Percentiles rank a stretch among this genome's conserved stretches.
Conservation (phyloP, 2,797 vertebrate species). For the Rachycentron canadum region DNA sequence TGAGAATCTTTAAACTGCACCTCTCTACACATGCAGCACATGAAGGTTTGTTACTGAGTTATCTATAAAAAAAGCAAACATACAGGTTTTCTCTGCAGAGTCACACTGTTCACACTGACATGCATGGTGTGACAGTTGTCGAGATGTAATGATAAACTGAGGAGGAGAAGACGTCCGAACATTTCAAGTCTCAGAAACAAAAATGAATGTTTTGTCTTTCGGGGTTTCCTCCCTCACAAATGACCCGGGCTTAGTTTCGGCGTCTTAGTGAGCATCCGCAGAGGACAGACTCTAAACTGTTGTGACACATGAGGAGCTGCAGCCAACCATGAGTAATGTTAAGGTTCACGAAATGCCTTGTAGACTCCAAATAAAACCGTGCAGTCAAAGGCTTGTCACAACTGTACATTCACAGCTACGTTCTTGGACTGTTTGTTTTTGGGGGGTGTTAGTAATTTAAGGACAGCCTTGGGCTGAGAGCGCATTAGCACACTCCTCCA, state of each 20-base stretch:
- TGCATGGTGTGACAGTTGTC: constrained; percentile 18
- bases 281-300: constrained; percentile 72
- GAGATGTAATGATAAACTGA: constrained; percentile 35
- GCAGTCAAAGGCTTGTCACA: constrained; percentile 49
- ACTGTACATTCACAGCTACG: constrained; percentile 46
- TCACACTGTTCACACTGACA: neutral
- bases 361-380: constrained; percentile 59
- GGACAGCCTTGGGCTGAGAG: constrained; percentile 22
- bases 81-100: neutral
- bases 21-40: neutral
- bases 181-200: constrained; percentile 34
- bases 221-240: constrained; percentile 46
- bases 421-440: constrained; percentile 9
- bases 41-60: neutral
- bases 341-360: constrained; percentile 68
- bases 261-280: constrained; percentile 42
- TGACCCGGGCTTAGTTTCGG: constrained; percentile 50
- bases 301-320: constrained; percentile 77
- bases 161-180: constrained; percentile 35
- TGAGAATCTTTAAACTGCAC: constrained; percentile 28
- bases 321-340: constrained; percentile 73
- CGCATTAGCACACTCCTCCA: constrained; percentile 28
- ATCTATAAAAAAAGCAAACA: neutral
- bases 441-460: neutral
- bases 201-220: constrained; percentile 40